phyloP scores from a whole-genome alignment of 2,113 vertebrate genomes.

The Gymnobelideus leadbeateri region DNA sequence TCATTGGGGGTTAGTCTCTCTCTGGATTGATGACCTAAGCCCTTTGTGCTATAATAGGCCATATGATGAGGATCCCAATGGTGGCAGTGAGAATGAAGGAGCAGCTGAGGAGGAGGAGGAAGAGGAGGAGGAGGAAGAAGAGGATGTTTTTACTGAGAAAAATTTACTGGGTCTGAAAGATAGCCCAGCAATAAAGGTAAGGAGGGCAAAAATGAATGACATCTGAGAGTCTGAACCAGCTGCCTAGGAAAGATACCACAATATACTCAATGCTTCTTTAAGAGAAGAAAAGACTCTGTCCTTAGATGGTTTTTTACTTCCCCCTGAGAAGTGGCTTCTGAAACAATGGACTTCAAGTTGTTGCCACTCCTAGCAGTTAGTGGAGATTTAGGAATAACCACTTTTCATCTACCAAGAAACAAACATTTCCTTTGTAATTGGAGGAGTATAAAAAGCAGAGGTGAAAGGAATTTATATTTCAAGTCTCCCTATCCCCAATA shows the following conservation, averaged over 20 bases:
- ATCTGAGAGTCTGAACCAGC: background rate
- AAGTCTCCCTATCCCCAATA: background rate
- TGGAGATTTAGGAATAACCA: no score
- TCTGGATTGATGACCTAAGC: conserved; percentile 31
- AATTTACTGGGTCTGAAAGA: conserved; percentile 8
- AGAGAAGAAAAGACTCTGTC: background rate
- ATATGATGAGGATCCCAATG: conserved; percentile 83
- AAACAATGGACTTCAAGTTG: background rate
- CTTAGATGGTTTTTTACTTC: background rate
- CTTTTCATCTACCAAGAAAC: background rate
- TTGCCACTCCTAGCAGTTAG: background rate
- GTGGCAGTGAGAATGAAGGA: conserved; percentile 81
- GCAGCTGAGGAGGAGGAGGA: conserved; percentile 82
- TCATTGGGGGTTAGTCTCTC: background rate
- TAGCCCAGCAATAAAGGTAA: conserved; percentile 65
- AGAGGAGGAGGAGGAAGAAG: conserved; percentile 82
- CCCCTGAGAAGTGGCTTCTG: background rate
- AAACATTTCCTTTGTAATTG: background rate
- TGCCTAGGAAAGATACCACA: background rate
- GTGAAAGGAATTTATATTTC: background rate
- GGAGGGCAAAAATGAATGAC: background rate
- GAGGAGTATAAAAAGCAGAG: background rate
- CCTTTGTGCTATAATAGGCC: conserved; percentile 79
- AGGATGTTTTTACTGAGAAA: conserved; percentile 59
- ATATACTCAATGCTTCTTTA: background rate